Conservation (phyloP, 1,140 invertebrate species). For the Aphaenogaster ashmeadi region DNA sequence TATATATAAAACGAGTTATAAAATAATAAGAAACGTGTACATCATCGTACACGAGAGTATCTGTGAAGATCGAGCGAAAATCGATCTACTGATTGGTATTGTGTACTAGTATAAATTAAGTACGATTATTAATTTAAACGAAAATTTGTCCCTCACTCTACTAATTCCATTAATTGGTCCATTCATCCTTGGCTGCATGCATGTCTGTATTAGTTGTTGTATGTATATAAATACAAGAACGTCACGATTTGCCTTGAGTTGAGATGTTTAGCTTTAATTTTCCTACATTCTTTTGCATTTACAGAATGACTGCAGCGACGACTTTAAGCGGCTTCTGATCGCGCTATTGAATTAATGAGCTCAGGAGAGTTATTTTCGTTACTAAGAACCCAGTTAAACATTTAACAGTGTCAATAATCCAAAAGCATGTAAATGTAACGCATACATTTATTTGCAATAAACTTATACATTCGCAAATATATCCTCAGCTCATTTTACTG, state of each 20-base stretch:
- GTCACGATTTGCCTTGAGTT: conserved; percentile 15
- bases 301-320: conserved; percentile 88
- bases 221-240: conserved; percentile 58
- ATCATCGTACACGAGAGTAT: background rate
- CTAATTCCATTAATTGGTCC: conserved; percentile 66
- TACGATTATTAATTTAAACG: conserved; percentile 10
- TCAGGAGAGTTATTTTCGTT: conserved; percentile 65
- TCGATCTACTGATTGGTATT: conserved; percentile 22
- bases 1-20: conserved; percentile 11
- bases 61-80: background rate
- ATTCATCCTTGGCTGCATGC: conserved; percentile 48
- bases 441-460: conserved; percentile 65
- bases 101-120: conserved; percentile 9
- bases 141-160: background rate
- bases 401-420: conserved; percentile 68
- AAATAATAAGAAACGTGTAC: conserved; percentile 8
- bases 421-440: conserved; percentile 59
- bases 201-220: background rate
- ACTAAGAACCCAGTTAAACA: conserved; percentile 59
- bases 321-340: conserved; percentile 88
- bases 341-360: conserved; percentile 85
- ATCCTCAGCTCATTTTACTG: conserved; percentile 36
- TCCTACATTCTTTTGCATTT: conserved; percentile 81
- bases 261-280: conserved; percentile 65
- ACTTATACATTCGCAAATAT: conserved; percentile 43